Percentiles rank a stretch among this genome's conserved stretches.
Conservation (phyloP, 2,797 vertebrate genomes). For the Gymnoscopelus microlampas region DNA sequence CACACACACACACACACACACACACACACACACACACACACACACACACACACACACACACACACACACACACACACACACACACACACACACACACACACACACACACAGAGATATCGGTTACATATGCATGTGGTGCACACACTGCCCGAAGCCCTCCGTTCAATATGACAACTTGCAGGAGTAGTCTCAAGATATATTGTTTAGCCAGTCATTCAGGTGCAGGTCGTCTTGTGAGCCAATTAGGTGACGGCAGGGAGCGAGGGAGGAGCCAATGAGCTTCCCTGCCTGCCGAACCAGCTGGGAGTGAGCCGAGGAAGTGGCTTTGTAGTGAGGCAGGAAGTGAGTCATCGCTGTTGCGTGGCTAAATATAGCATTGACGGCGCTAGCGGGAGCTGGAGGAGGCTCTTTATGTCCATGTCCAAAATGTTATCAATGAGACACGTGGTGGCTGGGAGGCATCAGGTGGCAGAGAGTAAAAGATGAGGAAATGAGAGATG, state of each 20-base stretch:
- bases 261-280: conserved; percentile 64
- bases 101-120: conserved; percentile 6
- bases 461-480: neutral
- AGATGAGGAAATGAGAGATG: conserved; percentile 5
- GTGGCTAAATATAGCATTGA: conserved; percentile 79
- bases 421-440: conserved; percentile 69
- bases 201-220: conserved; percentile 45
- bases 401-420: conserved; percentile 31
- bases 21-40: conserved; percentile 4
- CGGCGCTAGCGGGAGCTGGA: conserved; percentile 56
- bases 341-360: conserved; percentile 83
- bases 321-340: conserved; percentile 80
- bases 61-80: conserved; percentile 16
- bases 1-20: conserved; percentile 1
- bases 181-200: neutral
- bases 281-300: conserved; percentile 52
- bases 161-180: neutral
- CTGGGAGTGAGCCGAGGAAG: conserved; percentile 76
- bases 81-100: conserved; percentile 2
- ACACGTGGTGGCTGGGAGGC: conserved; percentile 15
- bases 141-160: neutral
- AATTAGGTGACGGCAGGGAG: conserved; percentile 49
- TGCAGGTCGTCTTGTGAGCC: conserved; percentile 31
- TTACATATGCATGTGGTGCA: neutral
- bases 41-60: neutral